These are phyloP conservation scores for Rhagoletis pomonella DNA, from an alignment of 1,140 invertebrate species.

Conservation along the genomic window DNA sequence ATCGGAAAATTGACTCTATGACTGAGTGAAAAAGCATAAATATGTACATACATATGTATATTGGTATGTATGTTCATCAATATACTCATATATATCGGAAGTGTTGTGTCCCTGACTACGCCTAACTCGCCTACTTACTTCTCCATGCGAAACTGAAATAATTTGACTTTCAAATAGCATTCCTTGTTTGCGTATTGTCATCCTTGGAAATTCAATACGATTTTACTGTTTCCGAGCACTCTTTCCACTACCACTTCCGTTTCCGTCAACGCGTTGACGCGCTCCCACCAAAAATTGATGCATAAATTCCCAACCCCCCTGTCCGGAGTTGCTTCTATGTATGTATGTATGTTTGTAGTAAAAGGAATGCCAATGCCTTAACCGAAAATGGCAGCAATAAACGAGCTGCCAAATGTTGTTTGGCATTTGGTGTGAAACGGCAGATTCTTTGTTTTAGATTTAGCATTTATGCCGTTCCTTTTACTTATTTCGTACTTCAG, in stretches of 20 bases:
- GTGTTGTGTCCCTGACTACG: no score
- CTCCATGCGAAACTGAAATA: background rate
- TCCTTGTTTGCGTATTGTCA: background rate
- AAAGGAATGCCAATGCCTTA: constrained; percentile 2
- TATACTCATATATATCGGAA: no score
- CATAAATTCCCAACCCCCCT: no score
- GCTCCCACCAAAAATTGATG: no score
- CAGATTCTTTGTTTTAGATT: constrained; percentile 41
- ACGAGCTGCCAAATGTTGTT: constrained; percentile 49
- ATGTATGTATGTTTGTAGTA: background rate
- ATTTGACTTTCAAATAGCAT: background rate
- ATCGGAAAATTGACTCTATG: no score
- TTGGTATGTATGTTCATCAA: no score
- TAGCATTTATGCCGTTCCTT: background rate
- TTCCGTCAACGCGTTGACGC: no score
- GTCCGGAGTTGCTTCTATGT: no score
- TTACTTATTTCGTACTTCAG: background rate
- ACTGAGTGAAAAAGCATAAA: no score
- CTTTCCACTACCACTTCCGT: background rate
- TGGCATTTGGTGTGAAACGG: constrained; percentile 35
- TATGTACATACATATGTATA: no score
- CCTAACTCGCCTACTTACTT: background rate
- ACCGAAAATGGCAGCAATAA: constrained; percentile 3
- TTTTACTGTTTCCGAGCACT: background rate
- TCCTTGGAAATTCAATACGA: background rate